Evolutionary conservation across 2,888 invertebrate genomes (phyloP).

Genomic region (Meliscaeva auricollis): DNA sequence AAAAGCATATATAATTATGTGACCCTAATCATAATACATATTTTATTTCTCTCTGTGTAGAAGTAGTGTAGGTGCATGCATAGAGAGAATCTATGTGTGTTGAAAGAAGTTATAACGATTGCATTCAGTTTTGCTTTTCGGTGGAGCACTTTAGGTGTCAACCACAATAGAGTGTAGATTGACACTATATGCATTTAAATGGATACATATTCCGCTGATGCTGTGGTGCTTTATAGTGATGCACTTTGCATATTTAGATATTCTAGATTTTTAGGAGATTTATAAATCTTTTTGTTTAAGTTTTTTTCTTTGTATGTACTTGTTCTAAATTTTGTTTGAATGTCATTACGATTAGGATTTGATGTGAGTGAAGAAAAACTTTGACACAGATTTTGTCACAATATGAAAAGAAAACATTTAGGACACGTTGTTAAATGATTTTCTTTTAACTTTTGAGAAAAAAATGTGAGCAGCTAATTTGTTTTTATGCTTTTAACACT

Average conservation of each 20-base stretch:
- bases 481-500: too few species aligned
- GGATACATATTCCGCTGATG: conserved; percentile 14
- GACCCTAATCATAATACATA: too few species aligned
- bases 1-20: too few species aligned
- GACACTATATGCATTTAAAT: conserved; percentile 60
- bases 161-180: conserved; percentile 66
- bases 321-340: conserved; percentile 19
- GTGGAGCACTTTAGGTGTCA: conserved; percentile 65
- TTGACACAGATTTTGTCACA: conserved; percentile 1
- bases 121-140: conserved; percentile 50
- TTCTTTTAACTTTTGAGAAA: too few species aligned
- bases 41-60: conserved; percentile 10
- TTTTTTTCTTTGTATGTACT: not conserved
- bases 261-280: conserved; percentile 17
- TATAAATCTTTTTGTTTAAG: conserved; percentile 18
- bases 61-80: not conserved
- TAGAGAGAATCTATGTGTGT: not conserved
- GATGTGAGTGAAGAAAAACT: not conserved
- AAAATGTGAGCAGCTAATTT: too few species aligned
- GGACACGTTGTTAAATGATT: too few species aligned
- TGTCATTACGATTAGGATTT: conserved; percentile 10
- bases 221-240: too few species aligned
- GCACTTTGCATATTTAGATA: conserved; percentile 14
- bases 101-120: conserved; percentile 12
- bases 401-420: not conserved